These are phyloP conservation scores for Schizopygopsis pylzovi DNA, from an alignment of 2,797 vertebrate genomes.

Conservation along the genomic window DNA sequence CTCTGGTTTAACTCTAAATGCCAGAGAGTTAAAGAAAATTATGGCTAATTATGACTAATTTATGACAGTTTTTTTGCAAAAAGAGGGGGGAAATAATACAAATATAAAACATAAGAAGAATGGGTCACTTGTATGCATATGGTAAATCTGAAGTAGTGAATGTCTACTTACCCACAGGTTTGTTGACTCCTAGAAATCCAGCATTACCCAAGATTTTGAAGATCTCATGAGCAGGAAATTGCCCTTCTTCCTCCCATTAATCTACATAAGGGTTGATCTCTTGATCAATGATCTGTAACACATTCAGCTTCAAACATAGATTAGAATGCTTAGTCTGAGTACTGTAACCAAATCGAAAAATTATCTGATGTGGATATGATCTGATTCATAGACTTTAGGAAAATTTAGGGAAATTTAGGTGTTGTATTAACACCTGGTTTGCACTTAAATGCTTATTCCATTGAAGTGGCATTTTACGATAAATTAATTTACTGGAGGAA, in stretches of 20 bases:
- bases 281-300: constrained; percentile 82
- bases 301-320: constrained; percentile 38
- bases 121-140: background rate
- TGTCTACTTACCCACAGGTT: constrained; percentile 77
- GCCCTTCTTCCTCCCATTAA: constrained; percentile 84
- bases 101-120: background rate
- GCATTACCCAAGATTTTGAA: constrained; percentile 85
- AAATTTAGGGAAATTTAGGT: background rate
- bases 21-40: background rate
- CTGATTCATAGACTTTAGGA: background rate
- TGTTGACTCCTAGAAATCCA: constrained; percentile 85
- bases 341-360: background rate
- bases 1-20: background rate
- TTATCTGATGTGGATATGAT: background rate
- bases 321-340: background rate
- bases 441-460: too few relatives aligned
- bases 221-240: constrained; percentile 84
- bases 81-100: background rate
- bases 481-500: too few relatives aligned
- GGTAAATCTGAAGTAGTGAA: constrained; percentile 8
- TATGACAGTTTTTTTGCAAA: background rate
- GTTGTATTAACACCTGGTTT: too few relatives aligned
- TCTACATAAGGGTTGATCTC: constrained; percentile 87
- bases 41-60: too few relatives aligned
- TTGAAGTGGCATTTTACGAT: too few relatives aligned